These are phyloP conservation scores for Chymomyza procnemis DNA, from an alignment of 2,888 invertebrate genomes.

Conservation along the genomic window DNA sequence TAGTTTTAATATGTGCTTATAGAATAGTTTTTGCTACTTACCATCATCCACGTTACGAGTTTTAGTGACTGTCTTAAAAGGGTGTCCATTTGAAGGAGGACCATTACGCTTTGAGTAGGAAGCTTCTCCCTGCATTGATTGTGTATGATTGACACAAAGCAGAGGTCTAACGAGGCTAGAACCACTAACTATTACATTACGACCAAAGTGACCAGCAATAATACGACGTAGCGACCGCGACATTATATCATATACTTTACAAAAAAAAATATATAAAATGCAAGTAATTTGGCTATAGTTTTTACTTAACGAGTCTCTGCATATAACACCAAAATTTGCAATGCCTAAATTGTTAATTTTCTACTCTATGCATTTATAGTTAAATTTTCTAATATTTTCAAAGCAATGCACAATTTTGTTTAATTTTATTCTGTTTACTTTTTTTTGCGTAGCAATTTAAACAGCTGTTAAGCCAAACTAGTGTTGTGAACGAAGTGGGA, in stretches of 20 bases:
- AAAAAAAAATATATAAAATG: too few species aligned
- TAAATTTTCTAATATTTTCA: conserved; percentile 1
- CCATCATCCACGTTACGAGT: conserved; percentile 42
- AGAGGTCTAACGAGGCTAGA: conserved; percentile 5
- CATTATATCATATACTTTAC: conserved; percentile 57
- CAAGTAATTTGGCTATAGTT: background rate
- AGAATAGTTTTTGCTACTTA: conserved; percentile 3
- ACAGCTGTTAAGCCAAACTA: conserved; percentile 1
- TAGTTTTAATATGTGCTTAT: background rate
- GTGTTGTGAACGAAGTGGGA: conserved; percentile 26
- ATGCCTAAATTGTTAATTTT: background rate
- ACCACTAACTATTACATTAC: background rate
- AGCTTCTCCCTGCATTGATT: conserved; percentile 10
- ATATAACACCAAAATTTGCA: background rate
- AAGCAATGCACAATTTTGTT: background rate
- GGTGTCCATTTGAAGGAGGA: conserved; percentile 38
- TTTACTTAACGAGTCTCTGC: background rate
- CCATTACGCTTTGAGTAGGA: conserved; percentile 56
- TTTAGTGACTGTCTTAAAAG: conserved; percentile 50
- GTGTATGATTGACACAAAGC: conserved; percentile 12
- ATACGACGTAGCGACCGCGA: conserved; percentile 57
- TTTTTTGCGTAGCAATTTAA: conserved; percentile 25
- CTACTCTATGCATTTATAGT: background rate
- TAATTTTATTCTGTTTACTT: background rate
- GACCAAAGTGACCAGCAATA: conserved; percentile 13